Conservation (phyloP, 2,888 invertebrate genomes). For the Parnassius apollo region DNA sequence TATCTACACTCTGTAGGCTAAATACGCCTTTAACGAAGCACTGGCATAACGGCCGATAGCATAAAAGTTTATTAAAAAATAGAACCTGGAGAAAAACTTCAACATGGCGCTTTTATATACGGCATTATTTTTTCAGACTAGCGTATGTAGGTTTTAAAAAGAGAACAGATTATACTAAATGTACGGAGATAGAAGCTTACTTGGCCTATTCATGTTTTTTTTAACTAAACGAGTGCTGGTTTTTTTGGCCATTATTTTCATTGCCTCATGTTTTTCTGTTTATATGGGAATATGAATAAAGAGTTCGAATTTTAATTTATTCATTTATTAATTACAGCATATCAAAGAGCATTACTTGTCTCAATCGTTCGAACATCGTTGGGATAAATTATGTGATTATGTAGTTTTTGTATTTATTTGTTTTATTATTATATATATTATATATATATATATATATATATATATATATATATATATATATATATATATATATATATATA, state of each 20-base stretch:
- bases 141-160: slow-evolving; percentile 14
- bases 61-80: slow-evolving; percentile 26
- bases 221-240: slow-evolving; percentile 4
- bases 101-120: slow-evolving; percentile 13
- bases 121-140: slow-evolving; percentile 21
- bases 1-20: slow-evolving; percentile 17
- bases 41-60: slow-evolving; percentile 18
- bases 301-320: too few species aligned
- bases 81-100: not conserved
- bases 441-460: too few species aligned
- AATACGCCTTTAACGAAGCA: slow-evolving; percentile 23
- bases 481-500: too few species aligned
- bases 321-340: too few species aligned
- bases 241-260: not conserved
- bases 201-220: slow-evolving; percentile 7
- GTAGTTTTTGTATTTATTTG: too few species aligned
- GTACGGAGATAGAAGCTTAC: slow-evolving; percentile 5
- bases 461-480: too few species aligned
- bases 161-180: slow-evolving; percentile 17
- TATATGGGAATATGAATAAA: too few species aligned
- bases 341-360: too few species aligned
- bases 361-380: too few species aligned
- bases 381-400: too few species aligned
- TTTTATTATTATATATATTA: too few species aligned
- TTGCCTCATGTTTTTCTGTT: too few species aligned